Evolutionary conservation across 2,888 invertebrate genomes (phyloP), one percentile per base, ranked within the genome.

Genomic region (Troglohyphantes excavatus): DNA sequence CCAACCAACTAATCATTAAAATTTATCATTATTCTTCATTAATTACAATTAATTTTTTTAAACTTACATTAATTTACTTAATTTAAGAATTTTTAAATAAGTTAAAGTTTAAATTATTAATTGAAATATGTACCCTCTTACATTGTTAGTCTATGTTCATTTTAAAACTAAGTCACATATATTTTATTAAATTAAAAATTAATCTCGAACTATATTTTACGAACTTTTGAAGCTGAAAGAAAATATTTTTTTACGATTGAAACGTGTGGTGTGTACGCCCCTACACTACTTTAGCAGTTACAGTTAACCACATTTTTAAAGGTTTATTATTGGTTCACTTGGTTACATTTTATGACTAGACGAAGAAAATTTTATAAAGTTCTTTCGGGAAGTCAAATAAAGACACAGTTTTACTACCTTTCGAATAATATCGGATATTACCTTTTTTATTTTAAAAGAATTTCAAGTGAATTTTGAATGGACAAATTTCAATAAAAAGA

Each of bases 381-480:
- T 53, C n/a, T n/a, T 53, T 53, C 53, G n/a, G 5, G n/a, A 53
- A n/a, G 53, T 53, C 53, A 53, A 53, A 53, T 53, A 53, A 53
- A 53, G n/a, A 33, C 17, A 53, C 5, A 13, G 5, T 53, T 53
- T n/a, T 53, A 53, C n/a, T 53, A n/a, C 53, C 17, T 53, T n/a
- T n/a, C 13, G n/a, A 46, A 17, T 46, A 46, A 46, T 2, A 2
- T 46, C 17, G 11, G 46, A 7, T 2, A 17, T 17, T 17, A 17
- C 17, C 2, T 46, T 46, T 7, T 17, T 46, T 9, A 2, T 46
- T 17, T 13, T 13, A 17, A 13, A 53, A 13, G 5, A 17, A 53
- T 17, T 53, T 13, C 9, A 53, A 53, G 17, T n/a, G 9, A 53
- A 13, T 11, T 11, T 0, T 53, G 53, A 53, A 13, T 39, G 39